Base-by-base conservation (phyloP, 1,140 invertebrate genomes). In the Dendroctonus valens region DNA sequence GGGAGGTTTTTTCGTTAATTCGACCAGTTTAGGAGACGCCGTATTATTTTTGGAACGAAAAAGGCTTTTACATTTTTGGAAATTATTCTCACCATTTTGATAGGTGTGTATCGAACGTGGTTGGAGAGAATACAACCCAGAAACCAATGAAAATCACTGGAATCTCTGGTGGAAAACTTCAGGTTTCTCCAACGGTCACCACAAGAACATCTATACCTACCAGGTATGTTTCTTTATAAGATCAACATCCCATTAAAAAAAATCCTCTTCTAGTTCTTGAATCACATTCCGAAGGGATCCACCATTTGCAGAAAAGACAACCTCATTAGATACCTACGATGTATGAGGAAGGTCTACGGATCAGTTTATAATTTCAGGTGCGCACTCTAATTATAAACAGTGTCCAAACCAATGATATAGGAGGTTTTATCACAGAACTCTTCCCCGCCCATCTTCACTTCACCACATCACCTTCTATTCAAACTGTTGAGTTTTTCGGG, bases 131-230 rank as follows among this genome's bases (percentile, higher is more conserved):
- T 92, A 88, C 77, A 83, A 82, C 69, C 53, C 65, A 53, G 79
- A 77, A 41, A 26, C 39, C 44, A 84, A 86, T 62, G 81, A 81
- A 70, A 86, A 81, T 67, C 84, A 86, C 60, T 94, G 91, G 91
- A 92, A 93, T 76, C 80, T 93, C 2, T 93, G 91, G 90, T 94
- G 91, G 91, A 83, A 84, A 76, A 87, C 87, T 5, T 85, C 85
- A 7, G 85, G 89, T 7, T 91, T 92, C 72, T 84, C 89, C 0
- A 79, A 83, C 12, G 83, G 83, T 9, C 85, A 89, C 74, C 88
- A 90, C 70, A 87, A 86, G 72, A 80, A 84, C 44, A 81, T 92
- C 42, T 83, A 85, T 39, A 83, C 87, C 68, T 90, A 88, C 87
- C 91, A 92, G 84, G 87, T 90, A 72, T 42, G 46, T 15, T 48